A percentile compares a stretch with the other conserved stretches of the same genome.
Evolutionary conservation across 2,113 vertebrate genomes (phyloP).

Genomic region (Corythornis vintsioides): DNA sequence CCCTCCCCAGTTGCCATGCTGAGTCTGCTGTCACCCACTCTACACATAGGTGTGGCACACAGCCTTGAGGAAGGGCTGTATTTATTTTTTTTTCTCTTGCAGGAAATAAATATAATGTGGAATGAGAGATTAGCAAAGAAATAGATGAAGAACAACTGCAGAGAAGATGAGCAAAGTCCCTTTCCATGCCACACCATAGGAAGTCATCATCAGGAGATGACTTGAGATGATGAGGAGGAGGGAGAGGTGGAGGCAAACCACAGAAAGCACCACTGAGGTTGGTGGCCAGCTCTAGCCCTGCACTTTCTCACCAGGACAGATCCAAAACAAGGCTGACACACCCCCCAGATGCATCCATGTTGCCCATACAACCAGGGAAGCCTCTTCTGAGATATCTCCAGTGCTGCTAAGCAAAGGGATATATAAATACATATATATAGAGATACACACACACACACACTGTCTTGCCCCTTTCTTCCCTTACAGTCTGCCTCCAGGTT

Average conservation of each 20-base stretch:
- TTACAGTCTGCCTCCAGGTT: neutral
- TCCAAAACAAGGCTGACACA: neutral
- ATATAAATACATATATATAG: too few species aligned
- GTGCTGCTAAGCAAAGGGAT: neutral
- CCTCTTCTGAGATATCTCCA: neutral
- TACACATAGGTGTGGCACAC: neutral
- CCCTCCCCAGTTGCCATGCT: neutral
- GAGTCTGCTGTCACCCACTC: neutral
- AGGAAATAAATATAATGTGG: neutral
- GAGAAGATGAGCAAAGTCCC: neutral
- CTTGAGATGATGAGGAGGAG: too few species aligned
- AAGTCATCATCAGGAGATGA: neutral
- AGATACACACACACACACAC: too few species aligned
- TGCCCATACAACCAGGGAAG: neutral
- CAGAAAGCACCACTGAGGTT: neutral
- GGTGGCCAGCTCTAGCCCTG: neutral
- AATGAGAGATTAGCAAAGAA: neutral
- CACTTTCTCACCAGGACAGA: neutral
- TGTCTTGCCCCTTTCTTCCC: neutral
- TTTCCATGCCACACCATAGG: neutral
- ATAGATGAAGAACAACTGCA: neutral
- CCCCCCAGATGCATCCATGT: neutral
- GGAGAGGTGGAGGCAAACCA: neutral
- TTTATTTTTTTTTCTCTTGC: neutral
- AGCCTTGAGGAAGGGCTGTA: neutral